Conservation (phyloP, 2,888 invertebrate genomes). For the Colletes collaris region DNA sequence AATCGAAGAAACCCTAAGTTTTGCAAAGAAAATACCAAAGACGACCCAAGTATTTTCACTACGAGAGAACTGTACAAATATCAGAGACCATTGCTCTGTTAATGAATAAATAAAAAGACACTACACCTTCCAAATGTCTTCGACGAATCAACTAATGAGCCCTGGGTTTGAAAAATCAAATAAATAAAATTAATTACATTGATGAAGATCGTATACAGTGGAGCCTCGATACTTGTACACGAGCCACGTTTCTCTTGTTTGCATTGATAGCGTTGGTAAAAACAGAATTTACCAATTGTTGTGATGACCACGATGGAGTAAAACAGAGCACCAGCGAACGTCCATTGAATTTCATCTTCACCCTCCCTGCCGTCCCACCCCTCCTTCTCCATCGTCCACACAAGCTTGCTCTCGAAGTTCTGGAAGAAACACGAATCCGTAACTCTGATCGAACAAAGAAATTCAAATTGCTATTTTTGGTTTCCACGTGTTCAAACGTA, state of each 20-base stretch:
- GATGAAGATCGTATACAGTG: neutral
- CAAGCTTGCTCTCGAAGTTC: constrained; percentile 88
- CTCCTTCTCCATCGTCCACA: constrained; percentile 92
- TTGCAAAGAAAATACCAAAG: constrained; percentile 48
- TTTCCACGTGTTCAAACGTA: constrained; percentile 31
- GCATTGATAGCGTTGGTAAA: too few relatives aligned
- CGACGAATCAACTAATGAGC: too few relatives aligned
- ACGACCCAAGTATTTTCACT: constrained; percentile 14
- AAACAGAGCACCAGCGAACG: constrained; percentile 94
- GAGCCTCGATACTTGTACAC: neutral
- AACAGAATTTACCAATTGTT: constrained; percentile 89
- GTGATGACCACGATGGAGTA: constrained; percentile 98
- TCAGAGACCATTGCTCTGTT: too few relatives aligned
- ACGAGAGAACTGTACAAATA: too few relatives aligned
- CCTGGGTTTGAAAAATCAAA: too few relatives aligned
- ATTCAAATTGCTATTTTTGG: too few relatives aligned
- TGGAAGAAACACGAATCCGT: constrained; percentile 59
- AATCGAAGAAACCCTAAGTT: too few relatives aligned
- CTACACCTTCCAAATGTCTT: too few relatives aligned
- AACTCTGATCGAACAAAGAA: too few relatives aligned
- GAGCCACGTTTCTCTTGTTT: too few relatives aligned
- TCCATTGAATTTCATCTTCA: constrained; percentile 88
- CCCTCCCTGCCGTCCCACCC: constrained; percentile 95
- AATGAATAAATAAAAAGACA: too few relatives aligned
- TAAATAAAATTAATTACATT: neutral